Evolutionary conservation across 2,113 vertebrate species (phyloP), one percentile per base, ranked within the genome.

Genomic region (Regulus satrapa): DNA sequence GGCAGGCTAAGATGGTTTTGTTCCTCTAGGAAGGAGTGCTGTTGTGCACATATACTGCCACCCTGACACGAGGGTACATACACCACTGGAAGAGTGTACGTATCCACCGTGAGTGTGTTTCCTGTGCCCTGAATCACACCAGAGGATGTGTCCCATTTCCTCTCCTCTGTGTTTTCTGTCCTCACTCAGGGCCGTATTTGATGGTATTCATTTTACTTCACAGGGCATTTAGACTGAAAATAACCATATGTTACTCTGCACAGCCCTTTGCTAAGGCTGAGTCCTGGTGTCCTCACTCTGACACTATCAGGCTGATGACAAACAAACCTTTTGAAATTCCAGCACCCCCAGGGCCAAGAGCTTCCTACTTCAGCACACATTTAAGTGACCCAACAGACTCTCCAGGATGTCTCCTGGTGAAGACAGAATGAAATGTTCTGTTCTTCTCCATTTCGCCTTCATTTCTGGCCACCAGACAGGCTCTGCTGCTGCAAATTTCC

Each of bases 171-270:
- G 29, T 55, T 66, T 63, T 41, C 54, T 73, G 23, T 82, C 71
- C 32, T 72, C 26, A 38, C 25, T 72, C 66, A 41, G 45, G 32
- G 49, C 29, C 49, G 73, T 52, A 36, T 36, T 81, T 10, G 2
- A 24, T 62, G 18, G 3, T 26, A 19, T 46, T 71, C 15, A 24
- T 92, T 93, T 93, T 74, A 80, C 26, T 80, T 66, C 46, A 62
- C 88, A 87, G 31, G 32, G 46, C 93, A 63, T 80, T 94, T 28
- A 63, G 49, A 29, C 21, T 92, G 90, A 88, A 93, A 97, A 83
- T 48, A 80, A 80, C 49, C 21, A 21, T 62, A n/a, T 59, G 71
- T 45, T 79, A 31, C 63, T 83, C 63, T 77, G 25, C 49, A 83
- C 1, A 10, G 34, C 73, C 21, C 45, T 77, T 80, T 55, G 52